Evolutionary conservation across 2,888 invertebrate species (phyloP).

Genomic region (Yponomeuta evonymella): DNA sequence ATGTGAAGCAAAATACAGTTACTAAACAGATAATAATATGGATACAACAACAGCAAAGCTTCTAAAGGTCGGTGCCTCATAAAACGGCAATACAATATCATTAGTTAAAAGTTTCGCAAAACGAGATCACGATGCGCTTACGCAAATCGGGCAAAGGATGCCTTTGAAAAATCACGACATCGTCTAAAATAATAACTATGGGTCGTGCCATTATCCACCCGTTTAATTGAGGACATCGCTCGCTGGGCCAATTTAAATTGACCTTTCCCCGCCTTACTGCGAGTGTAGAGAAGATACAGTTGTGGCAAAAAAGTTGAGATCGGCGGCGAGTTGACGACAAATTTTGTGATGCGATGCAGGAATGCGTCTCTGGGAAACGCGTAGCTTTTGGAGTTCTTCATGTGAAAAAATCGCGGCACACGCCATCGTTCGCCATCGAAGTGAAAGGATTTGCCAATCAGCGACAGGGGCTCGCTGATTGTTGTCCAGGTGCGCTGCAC

Average conservation of each 20-base stretch:
- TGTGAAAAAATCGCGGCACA: too few relatives aligned
- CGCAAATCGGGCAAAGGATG: conserved; percentile 26
- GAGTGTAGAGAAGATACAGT: not conserved
- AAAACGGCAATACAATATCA: conserved; percentile 7
- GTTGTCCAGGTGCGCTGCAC: too few relatives aligned
- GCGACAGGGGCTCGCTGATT: too few relatives aligned
- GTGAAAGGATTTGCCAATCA: too few relatives aligned
- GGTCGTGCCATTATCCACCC: conserved; percentile 26
- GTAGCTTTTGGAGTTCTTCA: too few relatives aligned
- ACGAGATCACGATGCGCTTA: conserved; percentile 36
- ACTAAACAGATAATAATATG: not conserved
- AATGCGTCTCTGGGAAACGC: too few relatives aligned
- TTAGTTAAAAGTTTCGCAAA: conserved; percentile 27
- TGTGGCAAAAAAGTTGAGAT: not conserved
- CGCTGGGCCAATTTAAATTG: conserved; percentile 14
- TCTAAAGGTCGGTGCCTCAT: not conserved
- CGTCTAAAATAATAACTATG: conserved; percentile 30
- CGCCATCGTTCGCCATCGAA: too few relatives aligned
- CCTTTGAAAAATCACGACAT: conserved; percentile 40
- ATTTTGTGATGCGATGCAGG: too few relatives aligned
- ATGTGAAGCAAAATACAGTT: not conserved
- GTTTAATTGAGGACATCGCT: conserved; percentile 12
- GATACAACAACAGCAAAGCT: not conserved
- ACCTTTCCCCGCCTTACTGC: conserved; percentile 8
- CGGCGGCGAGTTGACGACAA: too few relatives aligned